phyloP scores from a whole-genome alignment of 1,140 invertebrate species.

The Drosophila setifemur region DNA sequence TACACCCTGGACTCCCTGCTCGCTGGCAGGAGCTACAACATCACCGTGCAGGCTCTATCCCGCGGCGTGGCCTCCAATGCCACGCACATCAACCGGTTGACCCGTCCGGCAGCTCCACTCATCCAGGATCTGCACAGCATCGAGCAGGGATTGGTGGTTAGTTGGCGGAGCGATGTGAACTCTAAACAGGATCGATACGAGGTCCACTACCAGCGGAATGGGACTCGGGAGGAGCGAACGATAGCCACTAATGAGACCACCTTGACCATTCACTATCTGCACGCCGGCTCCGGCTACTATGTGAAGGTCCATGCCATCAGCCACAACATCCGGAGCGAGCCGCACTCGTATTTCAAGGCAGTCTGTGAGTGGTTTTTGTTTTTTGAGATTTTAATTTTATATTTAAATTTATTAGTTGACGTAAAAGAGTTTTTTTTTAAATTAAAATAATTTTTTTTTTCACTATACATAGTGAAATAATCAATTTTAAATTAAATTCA shows the following conservation, averaged over 20 bases:
- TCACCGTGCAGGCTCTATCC: constrained; percentile 91
- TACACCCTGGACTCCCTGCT: constrained; percentile 89
- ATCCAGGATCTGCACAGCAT: constrained; percentile 91
- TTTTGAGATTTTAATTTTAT: neutral
- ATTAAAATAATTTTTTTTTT: no score
- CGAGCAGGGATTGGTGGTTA: constrained; percentile 90
- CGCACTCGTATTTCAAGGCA: constrained; percentile 93
- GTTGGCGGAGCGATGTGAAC: constrained; percentile 96
- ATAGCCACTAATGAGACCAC: constrained; percentile 88
- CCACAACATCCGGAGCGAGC: constrained; percentile 92
- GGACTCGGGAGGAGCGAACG: constrained; percentile 86
- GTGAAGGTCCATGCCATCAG: constrained; percentile 94
- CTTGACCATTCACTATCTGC: constrained; percentile 89
- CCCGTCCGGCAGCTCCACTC: constrained; percentile 92
- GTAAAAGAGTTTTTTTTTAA: no score
- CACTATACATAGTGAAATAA: no score
- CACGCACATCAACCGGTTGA: constrained; percentile 88
- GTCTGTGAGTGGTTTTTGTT: constrained; percentile 88
- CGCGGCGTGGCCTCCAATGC: constrained; percentile 91
- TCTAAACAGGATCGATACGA: constrained; percentile 95
- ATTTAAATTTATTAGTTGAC: no score
- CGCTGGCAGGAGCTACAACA: constrained; percentile 94
- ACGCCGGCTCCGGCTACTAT: constrained; percentile 93
- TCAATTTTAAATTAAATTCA: no score
- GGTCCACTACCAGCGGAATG: constrained; percentile 91